Base-by-base conservation (phyloP, 1,140 invertebrate species). In the Oscheius sp. region DNA sequence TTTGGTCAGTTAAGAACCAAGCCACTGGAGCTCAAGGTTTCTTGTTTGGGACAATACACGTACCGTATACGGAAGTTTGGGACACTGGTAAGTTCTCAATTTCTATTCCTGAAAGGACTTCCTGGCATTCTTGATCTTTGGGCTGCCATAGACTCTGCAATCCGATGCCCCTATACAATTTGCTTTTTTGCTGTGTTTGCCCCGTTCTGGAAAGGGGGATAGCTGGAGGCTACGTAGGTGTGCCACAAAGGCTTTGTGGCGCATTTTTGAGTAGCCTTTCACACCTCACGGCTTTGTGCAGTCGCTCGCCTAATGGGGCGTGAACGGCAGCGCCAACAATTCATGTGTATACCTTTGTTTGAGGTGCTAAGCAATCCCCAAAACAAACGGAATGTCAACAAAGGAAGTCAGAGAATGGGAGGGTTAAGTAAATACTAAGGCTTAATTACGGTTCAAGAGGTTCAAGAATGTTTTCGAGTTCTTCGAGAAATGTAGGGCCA, bases 1-100 rank as follows among this genome's bases (percentile, higher is more conserved):
- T 73, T 4, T 73, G 70, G 70, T 64, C 70, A n/a, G 34, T 73
- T 2, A 34, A 58, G 18, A 45, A 73, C 26, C 32, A 35, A 3
- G 32, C 36, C 15, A 15, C 45, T n/a, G 7, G 31, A 15, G 31
- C 70, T 2, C 59, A 65, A 29, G 70, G 61, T 1, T 73, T 65
- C 49, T 32, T 73, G 26, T 73, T 73, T n/a, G 70, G 70, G n/a
- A 73, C 70, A 0, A 73, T 73, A 15, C 70, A 73, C 42, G 62
- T 73, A 2, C 70, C 70, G 13, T 68, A 46, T 10, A 73, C 70
- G 2, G 59, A 63, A 28, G 62, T 73, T 29, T 73, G 70, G 70
- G 62, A 73, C 3, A 29, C 36, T 65, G 62, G 70, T 73, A 18
- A 65, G 31, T 36, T 20, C 23, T 42, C 38, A 10, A 10, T n/a